Evolutionary conservation across 2,888 invertebrate species (phyloP), one percentile per base, ranked within the genome.

Genomic region (Stenichneumon culpator): DNA sequence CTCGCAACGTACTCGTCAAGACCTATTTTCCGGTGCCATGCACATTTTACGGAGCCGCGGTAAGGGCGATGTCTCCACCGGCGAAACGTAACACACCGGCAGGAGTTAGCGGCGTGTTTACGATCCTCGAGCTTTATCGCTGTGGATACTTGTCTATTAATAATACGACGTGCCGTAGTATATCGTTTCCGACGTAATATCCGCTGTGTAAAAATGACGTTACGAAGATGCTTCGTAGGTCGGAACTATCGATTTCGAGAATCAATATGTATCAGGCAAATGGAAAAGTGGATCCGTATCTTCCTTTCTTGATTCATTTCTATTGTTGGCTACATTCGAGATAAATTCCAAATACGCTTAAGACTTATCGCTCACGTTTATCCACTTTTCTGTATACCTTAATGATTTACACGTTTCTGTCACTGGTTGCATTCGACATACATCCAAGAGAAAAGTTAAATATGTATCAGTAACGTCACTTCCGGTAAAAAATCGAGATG

Each of bases 11-110:
- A 52, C 65, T 52, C 65, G 82, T 77, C 82, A 72, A 54, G 54
- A 77, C 70, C 77, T 67, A 77, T 82, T 82, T 77, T 77, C 68
- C 70, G 82, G 69, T 50, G 75, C 60, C 60, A 72, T 77, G 70
- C 63, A 82, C 75, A 77, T 77, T 77, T 70, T 70, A 70, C 82
- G 77, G 70, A 77, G 63, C 63, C 75, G 50, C 70, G 77, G 70
- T 77, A 82, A 82, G 82, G 65, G 32, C 44, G 68, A 68, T 81
- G 60, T 74, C 74, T 74, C 57, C 57, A 36, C 50, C 54, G 50
- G 52, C 68, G 44, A 47, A 74, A 47, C 74, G 63, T 63, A 47
- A 47, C 44, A 63, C 63, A 63, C 63, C 63, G n/a, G 32, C 16
- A 63, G 25, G 28, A 63, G 63, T 63, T 63, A 63, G 63, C n/a